phyloP scores from a whole-genome alignment of 2,797 vertebrate species.

The Hypotaenidia philippensis region DNA sequence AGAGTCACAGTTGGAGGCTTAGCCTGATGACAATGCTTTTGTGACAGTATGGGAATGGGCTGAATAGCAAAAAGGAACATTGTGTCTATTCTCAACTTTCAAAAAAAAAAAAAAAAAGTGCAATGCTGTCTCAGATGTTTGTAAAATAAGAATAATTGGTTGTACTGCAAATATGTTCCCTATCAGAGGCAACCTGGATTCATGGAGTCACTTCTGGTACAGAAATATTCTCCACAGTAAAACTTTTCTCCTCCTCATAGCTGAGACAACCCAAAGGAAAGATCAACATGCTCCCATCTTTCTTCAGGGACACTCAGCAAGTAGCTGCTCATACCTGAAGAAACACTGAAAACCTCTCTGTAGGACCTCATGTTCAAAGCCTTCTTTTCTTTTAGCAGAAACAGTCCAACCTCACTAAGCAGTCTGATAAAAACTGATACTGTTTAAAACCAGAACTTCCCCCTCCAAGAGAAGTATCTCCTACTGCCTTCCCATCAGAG shows the following conservation, averaged over 20 bases:
- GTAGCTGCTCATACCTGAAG: neutral
- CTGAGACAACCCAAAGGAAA: neutral
- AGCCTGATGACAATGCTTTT: conserved; percentile 29
- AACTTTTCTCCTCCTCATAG: neutral
- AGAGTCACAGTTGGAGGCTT: conserved; percentile 43
- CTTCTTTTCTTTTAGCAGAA: neutral
- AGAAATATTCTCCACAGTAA: neutral
- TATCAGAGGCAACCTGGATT: neutral
- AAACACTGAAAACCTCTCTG: neutral
- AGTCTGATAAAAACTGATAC: neutral
- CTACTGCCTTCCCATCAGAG: neutral
- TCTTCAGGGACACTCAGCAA: neutral
- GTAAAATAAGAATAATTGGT: neutral
- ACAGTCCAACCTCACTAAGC: neutral
- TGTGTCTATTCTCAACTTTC: neutral
- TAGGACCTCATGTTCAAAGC: neutral
- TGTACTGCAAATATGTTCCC: neutral
- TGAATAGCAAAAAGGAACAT: neutral
- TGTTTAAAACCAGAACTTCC: neutral
- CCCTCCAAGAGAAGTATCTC: neutral
- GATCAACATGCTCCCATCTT: neutral
- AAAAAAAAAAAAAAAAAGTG: neutral
- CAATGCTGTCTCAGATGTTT: neutral
- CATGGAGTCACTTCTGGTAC: neutral
- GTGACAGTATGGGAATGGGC: conserved; percentile 7